These are phyloP conservation scores for Drosophila subsilvestris DNA, from an alignment of 2,888 invertebrate species.

Conservation along the genomic window DNA sequence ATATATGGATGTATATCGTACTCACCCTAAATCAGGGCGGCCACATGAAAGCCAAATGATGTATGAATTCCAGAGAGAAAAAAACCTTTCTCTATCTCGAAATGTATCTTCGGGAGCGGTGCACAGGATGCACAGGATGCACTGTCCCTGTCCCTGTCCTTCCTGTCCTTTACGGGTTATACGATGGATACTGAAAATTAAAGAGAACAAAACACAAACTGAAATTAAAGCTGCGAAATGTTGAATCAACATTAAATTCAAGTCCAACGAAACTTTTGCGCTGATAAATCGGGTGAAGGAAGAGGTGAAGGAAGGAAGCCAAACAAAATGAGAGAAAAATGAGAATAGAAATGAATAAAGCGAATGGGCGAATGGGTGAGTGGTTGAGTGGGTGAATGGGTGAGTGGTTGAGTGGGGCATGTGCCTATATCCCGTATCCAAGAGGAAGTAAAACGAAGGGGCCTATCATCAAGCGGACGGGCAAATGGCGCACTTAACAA, in stretches of 20 bases:
- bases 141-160: neutral
- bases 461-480: slow-evolving; percentile 3
- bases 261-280: neutral
- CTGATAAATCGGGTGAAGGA: neutral
- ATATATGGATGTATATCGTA: neutral
- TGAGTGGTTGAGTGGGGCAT: neutral
- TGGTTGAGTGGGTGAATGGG: neutral
- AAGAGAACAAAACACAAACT: neutral
- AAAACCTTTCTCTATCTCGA: slow-evolving; percentile 22
- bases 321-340: neutral
- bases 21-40: slow-evolving; percentile 40
- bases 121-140: slow-evolving; percentile 16
- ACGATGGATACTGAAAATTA: neutral
- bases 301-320: neutral
- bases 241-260: neutral
- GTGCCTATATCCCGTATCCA: slow-evolving; percentile 10
- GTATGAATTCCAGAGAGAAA: slow-evolving; percentile 5
- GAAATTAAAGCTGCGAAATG: neutral
- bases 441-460: slow-evolving; percentile 22
- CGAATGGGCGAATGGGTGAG: neutral
- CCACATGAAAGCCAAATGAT: slow-evolving; percentile 36
- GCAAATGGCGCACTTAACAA: slow-evolving; percentile 37
- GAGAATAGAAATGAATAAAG: neutral
- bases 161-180: neutral
- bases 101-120: slow-evolving; percentile 3